A percentile compares a stretch with the other conserved stretches of the same genome.
Conservation (phyloP, 2,797 vertebrate genomes). For the Gymnoscopelus microlampas region DNA sequence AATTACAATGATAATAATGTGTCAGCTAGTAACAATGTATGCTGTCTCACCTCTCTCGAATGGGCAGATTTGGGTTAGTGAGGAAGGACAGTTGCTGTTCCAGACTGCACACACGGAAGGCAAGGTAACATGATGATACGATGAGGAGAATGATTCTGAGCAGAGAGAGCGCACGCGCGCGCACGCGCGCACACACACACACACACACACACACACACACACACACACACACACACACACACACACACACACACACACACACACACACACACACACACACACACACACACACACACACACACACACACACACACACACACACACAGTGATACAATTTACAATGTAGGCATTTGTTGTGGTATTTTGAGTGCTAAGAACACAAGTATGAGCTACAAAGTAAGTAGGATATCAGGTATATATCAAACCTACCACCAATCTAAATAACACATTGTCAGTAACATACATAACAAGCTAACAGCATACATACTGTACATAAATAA, state of each 20-base stretch:
- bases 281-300: background rate
- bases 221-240: slow-evolving; percentile 1
- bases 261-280: background rate
- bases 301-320: background rate
- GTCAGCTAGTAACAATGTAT: background rate
- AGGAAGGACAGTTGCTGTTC: slow-evolving; percentile 92
- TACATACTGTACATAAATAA: no score
- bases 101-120: slow-evolving; percentile 93
- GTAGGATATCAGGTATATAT: no score
- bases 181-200: background rate
- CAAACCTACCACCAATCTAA: no score
- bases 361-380: no score
- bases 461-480: no score
- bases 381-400: no score
- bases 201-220: background rate
- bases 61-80: slow-evolving; percentile 76
- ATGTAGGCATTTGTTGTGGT: no score
- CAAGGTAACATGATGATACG: slow-evolving; percentile 92
- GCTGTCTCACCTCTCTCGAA: slow-evolving; percentile 81
- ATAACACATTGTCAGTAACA: no score
- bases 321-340: background rate
- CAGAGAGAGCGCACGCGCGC: slow-evolving; percentile 16
- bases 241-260: background rate
- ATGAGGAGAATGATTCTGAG: slow-evolving; percentile 91
- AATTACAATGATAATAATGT: background rate